Conservation (phyloP, 2,888 invertebrate species). For the Tenodera sinensis region DNA sequence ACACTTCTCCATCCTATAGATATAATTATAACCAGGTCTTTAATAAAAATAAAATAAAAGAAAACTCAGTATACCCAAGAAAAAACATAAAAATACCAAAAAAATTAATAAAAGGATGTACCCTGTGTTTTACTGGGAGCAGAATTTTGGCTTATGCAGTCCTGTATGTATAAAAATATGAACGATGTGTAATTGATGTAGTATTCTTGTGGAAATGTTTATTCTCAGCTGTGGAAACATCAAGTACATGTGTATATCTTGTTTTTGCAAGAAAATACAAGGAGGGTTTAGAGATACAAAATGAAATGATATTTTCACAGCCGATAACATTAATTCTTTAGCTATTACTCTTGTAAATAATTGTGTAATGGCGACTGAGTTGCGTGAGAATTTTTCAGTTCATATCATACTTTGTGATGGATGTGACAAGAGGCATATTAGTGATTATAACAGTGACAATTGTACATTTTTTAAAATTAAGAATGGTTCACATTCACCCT, state of each 20-base stretch:
- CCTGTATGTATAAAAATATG: constrained; percentile 1
- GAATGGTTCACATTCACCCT: neutral
- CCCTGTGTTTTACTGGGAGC: neutral
- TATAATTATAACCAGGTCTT: neutral
- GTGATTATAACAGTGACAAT: neutral
- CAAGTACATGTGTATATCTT: neutral
- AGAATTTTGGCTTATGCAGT: neutral
- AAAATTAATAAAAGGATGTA: neutral
- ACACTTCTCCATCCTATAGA: neutral
- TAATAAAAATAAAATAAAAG: neutral
- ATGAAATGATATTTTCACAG: neutral
- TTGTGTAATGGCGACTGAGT: constrained; percentile 9
- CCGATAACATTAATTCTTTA: neutral
- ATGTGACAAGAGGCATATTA: constrained; percentile 10
- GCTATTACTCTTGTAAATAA: constrained; percentile 8
- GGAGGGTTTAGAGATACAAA: neutral
- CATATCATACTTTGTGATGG: constrained; percentile 20
- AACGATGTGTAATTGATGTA: neutral
- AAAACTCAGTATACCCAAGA: neutral
- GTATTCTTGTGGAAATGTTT: constrained; percentile 1
- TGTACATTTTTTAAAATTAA: neutral
- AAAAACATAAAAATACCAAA: neutral
- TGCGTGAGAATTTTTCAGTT: constrained; percentile 20
- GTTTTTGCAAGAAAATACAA: neutral
- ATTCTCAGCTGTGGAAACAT: neutral